Percentiles rank a stretch among this genome's conserved stretches.
Conservation (phyloP, 2,797 vertebrate genomes). For the Mus caroli region DNA sequence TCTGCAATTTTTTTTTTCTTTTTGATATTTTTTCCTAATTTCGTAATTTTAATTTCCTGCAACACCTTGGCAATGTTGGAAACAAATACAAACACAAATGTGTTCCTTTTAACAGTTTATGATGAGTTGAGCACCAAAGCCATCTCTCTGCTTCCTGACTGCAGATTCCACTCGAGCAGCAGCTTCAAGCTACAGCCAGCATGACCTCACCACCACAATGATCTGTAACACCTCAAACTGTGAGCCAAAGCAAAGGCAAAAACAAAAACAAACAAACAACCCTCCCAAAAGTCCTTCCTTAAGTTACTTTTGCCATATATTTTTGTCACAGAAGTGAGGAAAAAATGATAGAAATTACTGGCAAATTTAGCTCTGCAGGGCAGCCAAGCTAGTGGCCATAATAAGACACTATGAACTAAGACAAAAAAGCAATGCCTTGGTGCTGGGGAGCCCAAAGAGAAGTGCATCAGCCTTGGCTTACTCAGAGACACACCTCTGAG, state of each 20-base stretch:
- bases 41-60: constrained; percentile 90
- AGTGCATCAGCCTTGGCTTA: background rate
- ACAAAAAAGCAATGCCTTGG: background rate
- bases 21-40: constrained; percentile 87
- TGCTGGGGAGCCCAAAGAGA: too few relatives aligned
- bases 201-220: background rate
- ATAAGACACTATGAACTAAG: background rate
- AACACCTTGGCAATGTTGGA: constrained; percentile 92
- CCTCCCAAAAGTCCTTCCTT: too few relatives aligned
- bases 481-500: background rate
- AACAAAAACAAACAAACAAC: too few relatives aligned
- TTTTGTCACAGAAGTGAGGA: background rate
- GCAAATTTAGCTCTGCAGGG: background rate
- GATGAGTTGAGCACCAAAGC: background rate
- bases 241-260: too few relatives aligned
- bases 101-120: constrained; percentile 90
- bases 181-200: background rate
- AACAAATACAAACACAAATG: constrained; percentile 89
- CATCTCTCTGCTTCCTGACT: background rate
- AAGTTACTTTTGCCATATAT: background rate
- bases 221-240: background rate
- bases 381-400: too few relatives aligned
- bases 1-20: background rate
- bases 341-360: background rate
- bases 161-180: background rate